phyloP scores from a whole-genome alignment of 1,140 invertebrate genomes.

The Zaprionus camerounensis region DNA sequence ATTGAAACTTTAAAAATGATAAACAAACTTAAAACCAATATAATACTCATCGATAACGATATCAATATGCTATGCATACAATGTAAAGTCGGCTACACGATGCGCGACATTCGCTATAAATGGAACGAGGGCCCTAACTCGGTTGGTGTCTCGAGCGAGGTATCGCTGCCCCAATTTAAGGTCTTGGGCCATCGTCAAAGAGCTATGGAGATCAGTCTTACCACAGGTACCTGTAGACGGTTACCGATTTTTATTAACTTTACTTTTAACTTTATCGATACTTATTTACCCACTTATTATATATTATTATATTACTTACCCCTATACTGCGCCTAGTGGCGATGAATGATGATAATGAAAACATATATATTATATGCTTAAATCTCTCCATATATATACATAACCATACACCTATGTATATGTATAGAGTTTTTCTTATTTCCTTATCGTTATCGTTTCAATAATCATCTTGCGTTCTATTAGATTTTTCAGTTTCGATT shows the following conservation, averaged over 20 bases:
- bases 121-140: conserved; percentile 97
- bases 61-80: conserved; percentile 47
- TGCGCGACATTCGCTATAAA: conserved; percentile 98
- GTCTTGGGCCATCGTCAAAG: conserved; percentile 94
- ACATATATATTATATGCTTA: conserved; percentile 19
- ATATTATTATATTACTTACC: conserved; percentile 44
- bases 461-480: conserved; percentile 49
- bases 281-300: conserved; percentile 50
- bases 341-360: conserved; percentile 33
- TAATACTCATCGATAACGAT: conserved; percentile 22
- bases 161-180: conserved; percentile 97
- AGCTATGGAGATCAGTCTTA: conserved; percentile 95
- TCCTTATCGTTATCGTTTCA: conserved; percentile 24
- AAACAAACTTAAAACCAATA: conserved; percentile 40
- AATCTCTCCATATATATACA: conserved; percentile 27
- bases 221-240: conserved; percentile 91
- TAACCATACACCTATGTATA: conserved; percentile 21
- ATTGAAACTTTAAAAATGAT: conserved; percentile 40
- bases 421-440: conserved; percentile 5
- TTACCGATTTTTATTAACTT: conserved; percentile 83
- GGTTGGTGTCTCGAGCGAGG: conserved; percentile 95
- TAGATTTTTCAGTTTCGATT: conserved; percentile 45
- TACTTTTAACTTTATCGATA: conserved; percentile 67
- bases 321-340: conserved; percentile 32
- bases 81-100: conserved; percentile 96